Percentiles rank a stretch among this genome's conserved stretches.
Evolutionary conservation across 2,797 vertebrate species (phyloP).

Genomic region (Sitta carolinensis): DNA sequence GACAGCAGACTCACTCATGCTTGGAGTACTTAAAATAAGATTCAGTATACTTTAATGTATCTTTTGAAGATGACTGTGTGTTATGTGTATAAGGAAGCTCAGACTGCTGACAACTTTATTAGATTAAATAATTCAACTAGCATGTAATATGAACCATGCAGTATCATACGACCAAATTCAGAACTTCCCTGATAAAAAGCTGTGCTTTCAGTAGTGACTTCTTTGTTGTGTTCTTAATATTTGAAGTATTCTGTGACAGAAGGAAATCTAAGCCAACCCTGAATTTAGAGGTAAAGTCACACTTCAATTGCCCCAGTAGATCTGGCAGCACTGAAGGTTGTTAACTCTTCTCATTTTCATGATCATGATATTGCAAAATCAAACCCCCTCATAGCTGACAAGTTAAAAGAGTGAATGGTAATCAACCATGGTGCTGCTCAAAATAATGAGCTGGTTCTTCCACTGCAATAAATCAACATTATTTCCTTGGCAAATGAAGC

Average conservation of each 20-base stretch:
- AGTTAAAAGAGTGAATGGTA: not conserved
- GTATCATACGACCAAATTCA: not conserved
- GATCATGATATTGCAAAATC: not conserved
- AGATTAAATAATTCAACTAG: not conserved
- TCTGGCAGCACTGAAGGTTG: not conserved
- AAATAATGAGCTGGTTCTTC: slow-evolving; percentile 19
- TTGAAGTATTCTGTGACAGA: not conserved
- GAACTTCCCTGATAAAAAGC: not conserved
- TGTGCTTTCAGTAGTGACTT: not conserved
- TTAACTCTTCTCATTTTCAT: slow-evolving; percentile 1
- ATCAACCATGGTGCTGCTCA: not conserved
- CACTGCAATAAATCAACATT: slow-evolving; percentile 22
- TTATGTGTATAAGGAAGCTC: not conserved
- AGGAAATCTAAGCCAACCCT: not conserved
- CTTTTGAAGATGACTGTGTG: not conserved
- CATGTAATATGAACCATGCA: not conserved
- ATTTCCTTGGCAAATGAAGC: not conserved
- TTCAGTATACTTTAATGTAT: not conserved
- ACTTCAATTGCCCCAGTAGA: not conserved
- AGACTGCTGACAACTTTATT: not conserved
- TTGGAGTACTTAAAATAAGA: not conserved
- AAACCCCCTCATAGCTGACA: not conserved
- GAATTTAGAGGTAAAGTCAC: not conserved
- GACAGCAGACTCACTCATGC: not conserved
- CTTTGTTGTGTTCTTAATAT: not conserved